Conservation (phyloP, 1,140 invertebrate genomes). For the Pentalonia nigronervosa region DNA sequence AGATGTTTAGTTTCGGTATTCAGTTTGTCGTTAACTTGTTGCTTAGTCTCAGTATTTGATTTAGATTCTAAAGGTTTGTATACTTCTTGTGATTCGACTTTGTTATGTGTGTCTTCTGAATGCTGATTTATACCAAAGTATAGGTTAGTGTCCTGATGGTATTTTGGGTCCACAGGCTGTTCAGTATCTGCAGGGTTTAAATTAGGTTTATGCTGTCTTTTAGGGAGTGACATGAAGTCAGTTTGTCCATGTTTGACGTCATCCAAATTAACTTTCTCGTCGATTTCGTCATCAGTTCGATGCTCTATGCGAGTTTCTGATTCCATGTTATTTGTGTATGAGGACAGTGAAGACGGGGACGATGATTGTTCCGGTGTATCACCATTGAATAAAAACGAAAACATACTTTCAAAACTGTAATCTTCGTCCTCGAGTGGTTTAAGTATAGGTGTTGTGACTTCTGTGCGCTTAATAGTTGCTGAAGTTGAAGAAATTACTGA, state of each 20-base stretch:
- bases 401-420: conserved; percentile 57
- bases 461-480: neutral
- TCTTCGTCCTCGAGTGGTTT: conserved; percentile 30
- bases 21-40: neutral
- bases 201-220: neutral
- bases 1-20: neutral
- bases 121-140: neutral
- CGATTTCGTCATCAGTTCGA: conserved; percentile 39
- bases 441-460: neutral
- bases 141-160: neutral
- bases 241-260: neutral
- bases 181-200: neutral
- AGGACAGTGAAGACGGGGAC: neutral
- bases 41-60: neutral
- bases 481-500: neutral
- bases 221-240: neutral
- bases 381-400: conserved; percentile 48
- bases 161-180: neutral
- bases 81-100: neutral
- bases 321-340: neutral
- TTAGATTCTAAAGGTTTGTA: neutral
- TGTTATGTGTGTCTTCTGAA: neutral
- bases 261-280: neutral
- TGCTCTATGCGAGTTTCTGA: neutral
- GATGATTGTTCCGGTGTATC: conserved; percentile 3